Base-by-base conservation (phyloP, 2,888 invertebrate species). In the Argyra leucocephala region DNA sequence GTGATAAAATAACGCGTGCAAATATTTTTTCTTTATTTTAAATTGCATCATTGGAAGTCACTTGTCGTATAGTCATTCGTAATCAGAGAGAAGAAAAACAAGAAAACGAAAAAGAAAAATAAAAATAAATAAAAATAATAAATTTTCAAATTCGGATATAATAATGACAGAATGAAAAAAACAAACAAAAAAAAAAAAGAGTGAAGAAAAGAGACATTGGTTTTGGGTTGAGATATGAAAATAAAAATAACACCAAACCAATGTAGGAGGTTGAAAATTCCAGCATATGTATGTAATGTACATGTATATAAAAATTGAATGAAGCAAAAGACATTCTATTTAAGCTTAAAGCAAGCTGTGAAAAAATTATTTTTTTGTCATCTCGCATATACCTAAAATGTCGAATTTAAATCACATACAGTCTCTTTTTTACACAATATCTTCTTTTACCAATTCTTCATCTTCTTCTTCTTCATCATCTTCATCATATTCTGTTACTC, bases 1-100 rank as follows among this genome's bases (percentile, higher is more conserved):
- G 48, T 48, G 48, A 48, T 48, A 48, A 48, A 48, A 48, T 48
- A 48, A 48, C 48, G 48, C 48, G 48, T 48, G 48, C 48, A 48
- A 48, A 48, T 48, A 48, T 48, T 48, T 48, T 26, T 26, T n/a
- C n/a, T n/a, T 26, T 26, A 26, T 26, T 26, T 48, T 48, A 48
- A 48, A 48, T 48, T 48, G 48, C 48, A 48, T 48, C 48, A 48
- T 48, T 48, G 48, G 15, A 48, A 48, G 48, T 48, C 48, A 48
- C 48, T 48, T 48, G 48, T 18, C 18, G 18, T 48, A 18, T n/a
- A 48, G 15, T 18, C 18, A 18, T 2, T 48, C 48, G 18, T 48
- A 18, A 18, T 18, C 5, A 12, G 3, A 15, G 18, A 48, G 2
- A 48, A 6, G 15, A 48, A 48, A 48, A 18, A 12, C 6, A 12